Evolutionary conservation across 37 sponge, comb jelly and placozoan species (phyloP).

Genomic region (Aplysina aerophoba): DNA sequence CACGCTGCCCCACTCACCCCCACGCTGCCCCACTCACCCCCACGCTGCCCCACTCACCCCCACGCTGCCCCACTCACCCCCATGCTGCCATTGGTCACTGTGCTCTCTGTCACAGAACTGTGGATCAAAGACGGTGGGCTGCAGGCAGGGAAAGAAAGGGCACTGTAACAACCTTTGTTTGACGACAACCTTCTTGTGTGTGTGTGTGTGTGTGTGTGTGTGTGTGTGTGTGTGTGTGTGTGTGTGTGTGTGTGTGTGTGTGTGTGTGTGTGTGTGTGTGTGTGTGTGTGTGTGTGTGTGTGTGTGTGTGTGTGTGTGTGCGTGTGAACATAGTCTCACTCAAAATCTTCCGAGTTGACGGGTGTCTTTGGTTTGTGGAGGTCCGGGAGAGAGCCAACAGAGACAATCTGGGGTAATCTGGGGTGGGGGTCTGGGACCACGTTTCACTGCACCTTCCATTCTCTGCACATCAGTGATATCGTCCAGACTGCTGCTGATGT

Average conservation of each 20-base stretch:
- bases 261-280: too few species aligned
- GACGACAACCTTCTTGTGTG: too few species aligned
- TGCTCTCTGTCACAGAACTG: neutral
- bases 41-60: constrained; percentile 12
- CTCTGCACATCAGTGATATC: constrained; percentile 56
- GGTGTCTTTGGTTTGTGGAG: constrained; percentile 27
- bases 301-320: too few species aligned
- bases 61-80: neutral
- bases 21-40: neutral
- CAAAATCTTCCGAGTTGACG: too few species aligned
- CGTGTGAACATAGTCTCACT: too few species aligned
- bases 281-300: too few species aligned
- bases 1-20: too few species aligned
- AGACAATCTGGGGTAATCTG: constrained; percentile 55
- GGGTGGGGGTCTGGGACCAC: constrained; percentile 49
- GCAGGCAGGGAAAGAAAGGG: too few species aligned
- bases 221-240: too few species aligned
- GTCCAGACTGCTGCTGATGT: constrained; percentile 37
- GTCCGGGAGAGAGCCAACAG: constrained; percentile 65
- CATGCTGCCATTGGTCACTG: constrained; percentile 8
- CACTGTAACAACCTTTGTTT: too few species aligned
- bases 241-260: too few species aligned
- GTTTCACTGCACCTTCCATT: neutral
- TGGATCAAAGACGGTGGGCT: constrained; percentile 3
- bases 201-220: too few species aligned